phyloP scores from a whole-genome alignment of 2,888 invertebrate genomes.

The Phymatocera aterrima region DNA sequence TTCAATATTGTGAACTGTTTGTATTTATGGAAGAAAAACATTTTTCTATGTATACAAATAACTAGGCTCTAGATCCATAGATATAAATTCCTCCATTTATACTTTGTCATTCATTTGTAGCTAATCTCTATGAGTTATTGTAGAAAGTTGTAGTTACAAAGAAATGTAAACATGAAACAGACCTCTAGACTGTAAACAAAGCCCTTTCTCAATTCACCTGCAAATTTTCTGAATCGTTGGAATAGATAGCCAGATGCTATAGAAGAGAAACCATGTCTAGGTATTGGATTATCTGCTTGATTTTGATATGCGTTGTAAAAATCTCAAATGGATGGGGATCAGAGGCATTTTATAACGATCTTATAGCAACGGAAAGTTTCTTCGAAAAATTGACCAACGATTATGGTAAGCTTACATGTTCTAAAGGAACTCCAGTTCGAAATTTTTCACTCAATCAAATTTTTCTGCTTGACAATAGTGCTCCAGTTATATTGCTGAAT shows the following conservation, averaged over 20 bases:
- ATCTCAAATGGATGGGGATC: background rate
- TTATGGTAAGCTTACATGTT: conserved; percentile 55
- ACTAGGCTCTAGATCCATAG: background rate
- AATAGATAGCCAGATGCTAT: background rate
- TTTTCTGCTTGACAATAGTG: too few species aligned
- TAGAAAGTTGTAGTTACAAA: background rate
- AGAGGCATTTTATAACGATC: conserved; percentile 27
- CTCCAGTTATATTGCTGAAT: too few species aligned
- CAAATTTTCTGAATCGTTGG: background rate
- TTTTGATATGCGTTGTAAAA: conserved; percentile 5
- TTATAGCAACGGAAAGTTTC: conserved; percentile 54
- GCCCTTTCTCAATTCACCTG: background rate
- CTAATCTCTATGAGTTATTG: background rate
- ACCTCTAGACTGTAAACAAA: background rate
- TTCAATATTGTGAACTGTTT: background rate
- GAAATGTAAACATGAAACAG: conserved; percentile 25
- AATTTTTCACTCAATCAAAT: too few species aligned
- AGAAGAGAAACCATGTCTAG: conserved; percentile 22
- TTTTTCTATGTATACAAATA: background rate
- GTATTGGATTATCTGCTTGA: background rate
- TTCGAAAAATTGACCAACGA: conserved; percentile 55
- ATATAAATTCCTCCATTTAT: background rate
- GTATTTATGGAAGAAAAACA: background rate
- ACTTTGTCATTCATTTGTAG: background rate
- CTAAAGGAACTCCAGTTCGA: too few species aligned